Percentiles rank a stretch among this genome's conserved stretches.
phyloP scores from a whole-genome alignment of 2,888 invertebrate genomes.

The Rhagophthalmus giganteus region DNA sequence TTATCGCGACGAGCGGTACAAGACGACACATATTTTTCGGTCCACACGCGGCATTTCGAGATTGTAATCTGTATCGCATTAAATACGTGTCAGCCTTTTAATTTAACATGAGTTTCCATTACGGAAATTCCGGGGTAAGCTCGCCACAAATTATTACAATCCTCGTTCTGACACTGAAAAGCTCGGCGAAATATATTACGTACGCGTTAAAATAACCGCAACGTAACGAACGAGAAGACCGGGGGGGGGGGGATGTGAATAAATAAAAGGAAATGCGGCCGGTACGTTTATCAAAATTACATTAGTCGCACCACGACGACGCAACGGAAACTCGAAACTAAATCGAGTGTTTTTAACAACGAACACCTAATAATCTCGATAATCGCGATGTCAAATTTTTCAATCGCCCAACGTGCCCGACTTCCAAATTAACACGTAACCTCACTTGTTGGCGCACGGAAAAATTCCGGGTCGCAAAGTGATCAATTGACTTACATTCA shows the following conservation, averaged over 20 bases:
- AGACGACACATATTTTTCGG: too few species aligned
- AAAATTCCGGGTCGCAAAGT: too few species aligned
- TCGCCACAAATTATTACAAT: slow-evolving; percentile 32
- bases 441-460: too few species aligned
- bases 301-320: too few species aligned
- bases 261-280: slow-evolving; percentile 18
- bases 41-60: slow-evolving; percentile 11
- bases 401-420: too few species aligned
- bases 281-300: slow-evolving; percentile 18
- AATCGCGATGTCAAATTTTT: too few species aligned
- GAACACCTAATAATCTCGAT: too few species aligned
- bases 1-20: too few species aligned
- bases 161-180: slow-evolving; percentile 31
- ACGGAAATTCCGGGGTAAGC: slow-evolving; percentile 27
- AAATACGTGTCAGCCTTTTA: slow-evolving; percentile 29
- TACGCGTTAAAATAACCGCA: slow-evolving; percentile 28
- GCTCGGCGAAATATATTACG: slow-evolving; percentile 29
- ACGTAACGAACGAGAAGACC: slow-evolving; percentile 28
- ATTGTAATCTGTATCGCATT: slow-evolving; percentile 19
- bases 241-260: slow-evolving; percentile 22
- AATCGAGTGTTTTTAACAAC: too few species aligned
- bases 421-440: too few species aligned
- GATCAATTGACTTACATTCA: slow-evolving; percentile 9
- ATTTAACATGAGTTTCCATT: slow-evolving; percentile 32
- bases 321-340: too few species aligned